These are phyloP conservation scores for Rhagonycha fulva DNA, from an alignment of 2,888 invertebrate genomes.

Conservation along the genomic window DNA sequence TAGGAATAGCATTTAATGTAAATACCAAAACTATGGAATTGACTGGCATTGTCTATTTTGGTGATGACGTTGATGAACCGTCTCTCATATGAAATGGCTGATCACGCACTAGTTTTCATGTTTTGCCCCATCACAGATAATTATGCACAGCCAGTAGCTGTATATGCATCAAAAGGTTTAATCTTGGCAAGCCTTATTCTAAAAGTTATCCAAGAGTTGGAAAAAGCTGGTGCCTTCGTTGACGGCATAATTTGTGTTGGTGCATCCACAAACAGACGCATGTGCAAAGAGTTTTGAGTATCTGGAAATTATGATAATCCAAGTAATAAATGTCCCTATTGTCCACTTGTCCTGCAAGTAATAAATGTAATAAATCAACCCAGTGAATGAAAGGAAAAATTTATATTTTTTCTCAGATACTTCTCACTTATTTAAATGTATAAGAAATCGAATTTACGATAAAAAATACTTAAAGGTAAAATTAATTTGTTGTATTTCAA, in stretches of 20 bases:
- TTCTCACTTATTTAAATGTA: conserved; percentile 22
- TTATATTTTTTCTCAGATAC: conserved; percentile 30
- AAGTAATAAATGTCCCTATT: conserved; percentile 16
- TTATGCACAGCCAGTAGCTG: conserved; percentile 18
- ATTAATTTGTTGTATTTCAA: background rate
- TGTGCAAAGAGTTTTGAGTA: conserved; percentile 30
- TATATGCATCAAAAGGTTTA: conserved; percentile 11
- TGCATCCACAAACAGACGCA: conserved; percentile 29
- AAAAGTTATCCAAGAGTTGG: conserved; percentile 6
- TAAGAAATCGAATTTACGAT: conserved; percentile 7
- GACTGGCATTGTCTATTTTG: conserved; percentile 10
- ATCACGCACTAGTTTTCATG: conserved; percentile 21
- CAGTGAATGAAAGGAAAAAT: conserved; percentile 10
- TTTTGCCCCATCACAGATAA: conserved; percentile 8
- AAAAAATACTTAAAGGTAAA: conserved; percentile 1
- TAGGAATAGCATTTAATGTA: conserved; percentile 1
- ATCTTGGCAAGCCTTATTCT: conserved; percentile 1
- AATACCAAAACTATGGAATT: conserved; percentile 13
- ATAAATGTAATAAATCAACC: too few species aligned
- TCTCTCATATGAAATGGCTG: conserved; percentile 1
- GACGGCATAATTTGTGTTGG: conserved; percentile 30
- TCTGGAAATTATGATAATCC: background rate
- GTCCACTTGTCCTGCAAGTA: too few species aligned
- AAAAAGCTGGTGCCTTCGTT: conserved; percentile 25
- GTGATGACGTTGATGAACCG: conserved; percentile 1